Base-by-base conservation (phyloP, 2,888 invertebrate genomes). In the Monoplex corrugatus region DNA sequence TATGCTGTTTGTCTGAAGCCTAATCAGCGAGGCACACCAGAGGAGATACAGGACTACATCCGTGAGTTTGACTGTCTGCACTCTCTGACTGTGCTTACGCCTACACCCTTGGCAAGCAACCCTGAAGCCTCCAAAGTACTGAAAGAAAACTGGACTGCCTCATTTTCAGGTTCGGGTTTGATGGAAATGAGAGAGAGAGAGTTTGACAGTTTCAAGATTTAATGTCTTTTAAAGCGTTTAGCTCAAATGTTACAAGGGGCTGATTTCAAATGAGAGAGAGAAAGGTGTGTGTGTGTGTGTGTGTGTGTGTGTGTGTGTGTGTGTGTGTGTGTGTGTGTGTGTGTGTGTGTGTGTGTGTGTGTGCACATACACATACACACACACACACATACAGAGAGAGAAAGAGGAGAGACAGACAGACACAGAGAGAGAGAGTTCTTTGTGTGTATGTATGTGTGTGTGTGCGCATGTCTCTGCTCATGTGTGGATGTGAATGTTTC, bases 31-130 rank as follows among this genome's bases (percentile, higher is more conserved):
- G 94, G 93, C 28, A 93, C 93, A n/a, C 90, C 92, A 35, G 94
- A 93, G 86, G 94, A 95, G 83, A 92, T 94, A 50, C 94, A 94
- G 83, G 94, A 94, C 88, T 94, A 94, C 91, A 92, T 94, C 40
- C 87, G 93, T 50, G 95, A 95, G 89, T 92, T 93, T 44, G 93
- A 94, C 83, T 90, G 93, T 57, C 90, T 95, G 19, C 92, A 94
- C 78, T 92, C 93, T 10, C 91, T 95, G 43, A 95, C 95, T 10
- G 91, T 91, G 3, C 91, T 94, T 19, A 90, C 91, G 6, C 92
- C 88, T 10, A 68, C 93, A 10, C 92, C 92, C 86, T 92, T 92
- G 1, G 83, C 92, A 23, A 92, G 91, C 45, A 91, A 90, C 63
- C 90, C 91, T n/a, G 94, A 94, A 75, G 89, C 94, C 44, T 89